phyloP scores from a whole-genome alignment of 2,888 invertebrate genomes.

The Drosophila differens region DNA sequence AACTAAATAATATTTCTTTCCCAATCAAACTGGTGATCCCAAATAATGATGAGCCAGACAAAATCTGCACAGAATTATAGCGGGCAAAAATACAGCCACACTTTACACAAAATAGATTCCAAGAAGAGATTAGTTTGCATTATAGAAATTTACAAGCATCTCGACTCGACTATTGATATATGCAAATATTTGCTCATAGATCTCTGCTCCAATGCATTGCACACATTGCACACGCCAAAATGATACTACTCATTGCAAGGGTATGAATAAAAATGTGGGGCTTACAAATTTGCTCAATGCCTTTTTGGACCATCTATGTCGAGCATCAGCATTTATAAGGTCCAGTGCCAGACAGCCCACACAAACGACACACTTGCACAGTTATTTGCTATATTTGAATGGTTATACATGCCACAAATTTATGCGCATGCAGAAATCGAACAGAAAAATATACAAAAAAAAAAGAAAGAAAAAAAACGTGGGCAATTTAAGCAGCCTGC shows the following conservation, averaged over 20 bases:
- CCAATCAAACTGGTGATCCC: no score
- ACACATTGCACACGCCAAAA: background rate
- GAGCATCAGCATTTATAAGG: conserved; percentile 25
- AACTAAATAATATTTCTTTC: background rate
- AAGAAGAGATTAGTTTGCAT: background rate
- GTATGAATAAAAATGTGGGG: conserved; percentile 44
- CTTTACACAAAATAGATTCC: background rate
- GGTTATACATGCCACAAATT: conserved; percentile 74
- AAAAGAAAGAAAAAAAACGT: conserved; percentile 13
- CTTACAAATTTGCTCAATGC: conserved; percentile 41
- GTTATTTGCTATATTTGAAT: conserved; percentile 78
- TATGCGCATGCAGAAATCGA: conserved; percentile 54
- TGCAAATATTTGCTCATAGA: background rate
- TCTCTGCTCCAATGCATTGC: background rate
- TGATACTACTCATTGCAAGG: background rate
- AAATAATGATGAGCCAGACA: background rate
- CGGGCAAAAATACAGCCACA: background rate
- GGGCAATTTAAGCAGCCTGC: conserved; percentile 35
- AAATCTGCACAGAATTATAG: background rate
- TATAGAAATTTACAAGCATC: background rate
- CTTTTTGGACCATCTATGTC: conserved; percentile 16
- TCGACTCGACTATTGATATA: background rate
- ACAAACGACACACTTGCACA: conserved; percentile 49
- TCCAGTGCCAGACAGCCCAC: conserved; percentile 12
- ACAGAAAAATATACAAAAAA: conserved; percentile 33